A percentile compares a stretch with the other conserved stretches of the same genome.
Conservation (phyloP, 1,140 invertebrate species). For the Heliconius nattereri region DNA sequence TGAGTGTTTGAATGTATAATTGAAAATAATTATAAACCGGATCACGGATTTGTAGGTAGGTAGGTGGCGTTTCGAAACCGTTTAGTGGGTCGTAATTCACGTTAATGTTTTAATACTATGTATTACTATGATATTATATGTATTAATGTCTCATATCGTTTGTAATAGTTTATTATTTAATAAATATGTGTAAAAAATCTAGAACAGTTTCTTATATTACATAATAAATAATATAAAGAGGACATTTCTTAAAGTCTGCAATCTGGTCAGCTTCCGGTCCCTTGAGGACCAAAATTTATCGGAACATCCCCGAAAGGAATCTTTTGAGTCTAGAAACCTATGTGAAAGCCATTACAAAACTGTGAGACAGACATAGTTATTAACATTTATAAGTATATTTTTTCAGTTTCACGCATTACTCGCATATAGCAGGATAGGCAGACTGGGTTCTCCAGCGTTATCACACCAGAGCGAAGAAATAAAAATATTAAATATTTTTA, state of each 20-base stretch:
- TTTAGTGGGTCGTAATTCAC: background rate
- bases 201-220: background rate
- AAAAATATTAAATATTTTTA: too few species aligned
- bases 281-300: too few species aligned
- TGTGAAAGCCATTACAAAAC: too few species aligned
- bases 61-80: slow-evolving; percentile 49
- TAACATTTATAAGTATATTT: background rate
- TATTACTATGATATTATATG: background rate
- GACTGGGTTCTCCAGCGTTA: too few species aligned
- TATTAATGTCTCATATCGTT: background rate
- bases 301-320: too few species aligned
- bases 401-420: too few species aligned
- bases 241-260: too few species aligned
- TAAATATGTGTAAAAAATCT: background rate
- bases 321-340: too few species aligned
- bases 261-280: too few species aligned
- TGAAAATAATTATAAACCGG: slow-evolving; percentile 60
- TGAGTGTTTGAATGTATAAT: slow-evolving; percentile 59
- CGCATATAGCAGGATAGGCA: too few species aligned
- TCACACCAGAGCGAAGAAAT: too few species aligned
- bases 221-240: too few species aligned
- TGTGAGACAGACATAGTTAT: background rate
- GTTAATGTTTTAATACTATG: background rate
- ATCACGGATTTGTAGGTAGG: slow-evolving; percentile 36
- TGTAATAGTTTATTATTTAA: background rate